Evolutionary conservation across 2,888 invertebrate species (phyloP).

Genomic region (Clepsis dumicolana): DNA sequence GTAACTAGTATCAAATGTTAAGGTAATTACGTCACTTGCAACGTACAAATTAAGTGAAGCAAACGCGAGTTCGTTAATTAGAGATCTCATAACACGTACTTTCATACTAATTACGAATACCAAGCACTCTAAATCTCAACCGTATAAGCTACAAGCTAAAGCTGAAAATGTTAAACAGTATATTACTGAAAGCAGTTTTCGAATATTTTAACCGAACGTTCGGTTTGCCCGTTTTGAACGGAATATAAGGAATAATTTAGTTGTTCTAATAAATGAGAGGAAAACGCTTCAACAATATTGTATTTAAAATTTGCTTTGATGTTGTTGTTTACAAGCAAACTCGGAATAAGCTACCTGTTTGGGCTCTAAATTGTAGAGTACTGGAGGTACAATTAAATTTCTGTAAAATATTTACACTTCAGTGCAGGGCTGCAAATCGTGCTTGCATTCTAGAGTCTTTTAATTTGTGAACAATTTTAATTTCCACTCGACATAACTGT

Average conservation of each 20-base stretch:
- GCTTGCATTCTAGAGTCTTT: too few species aligned
- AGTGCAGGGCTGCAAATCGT: too few species aligned
- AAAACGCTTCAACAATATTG: not conserved
- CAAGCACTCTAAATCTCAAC: slow-evolving; percentile 2
- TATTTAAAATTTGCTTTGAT: slow-evolving; percentile 5
- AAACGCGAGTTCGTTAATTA: slow-evolving; percentile 41
- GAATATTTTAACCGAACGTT: slow-evolving; percentile 35
- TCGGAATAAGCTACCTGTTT: not conserved
- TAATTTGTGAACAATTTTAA: too few species aligned
- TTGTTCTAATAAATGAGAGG: slow-evolving; percentile 22
- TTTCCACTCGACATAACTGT: too few species aligned
- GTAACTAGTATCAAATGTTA: slow-evolving; percentile 29
- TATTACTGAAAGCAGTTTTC: slow-evolving; percentile 26
- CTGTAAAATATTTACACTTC: too few species aligned
- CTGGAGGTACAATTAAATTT: too few species aligned
- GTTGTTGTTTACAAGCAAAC: not conserved
- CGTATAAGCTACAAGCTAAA: not conserved
- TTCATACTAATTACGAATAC: slow-evolving; percentile 37
- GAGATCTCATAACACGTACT: slow-evolving; percentile 46
- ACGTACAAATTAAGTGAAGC: slow-evolving; percentile 42
- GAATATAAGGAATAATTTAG: slow-evolving; percentile 22
- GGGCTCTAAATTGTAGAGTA: not conserved
- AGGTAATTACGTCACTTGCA: slow-evolving; percentile 40
- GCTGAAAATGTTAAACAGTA: not conserved
- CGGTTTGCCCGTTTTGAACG: slow-evolving; percentile 23